A percentile compares a stretch with the other conserved stretches of the same genome.
These are phyloP conservation scores for Melanostigma gelatinosum DNA, from an alignment of 2,113 vertebrate genomes.

Conservation along the genomic window DNA sequence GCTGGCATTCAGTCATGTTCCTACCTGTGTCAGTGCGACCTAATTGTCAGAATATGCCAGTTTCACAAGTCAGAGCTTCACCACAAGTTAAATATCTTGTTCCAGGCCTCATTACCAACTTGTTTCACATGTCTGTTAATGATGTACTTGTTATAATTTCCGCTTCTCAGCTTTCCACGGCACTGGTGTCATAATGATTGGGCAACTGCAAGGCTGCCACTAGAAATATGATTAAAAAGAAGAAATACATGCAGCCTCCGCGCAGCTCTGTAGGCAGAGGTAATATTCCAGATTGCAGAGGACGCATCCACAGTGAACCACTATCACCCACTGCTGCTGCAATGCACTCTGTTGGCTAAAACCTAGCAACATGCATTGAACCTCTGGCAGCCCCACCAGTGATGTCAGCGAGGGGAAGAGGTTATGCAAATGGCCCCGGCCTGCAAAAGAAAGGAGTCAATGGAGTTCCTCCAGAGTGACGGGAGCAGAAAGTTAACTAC, in stretches of 20 bases:
- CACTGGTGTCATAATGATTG: not conserved
- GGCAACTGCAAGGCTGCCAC: not conserved
- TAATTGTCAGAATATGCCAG: slow-evolving; percentile 44
- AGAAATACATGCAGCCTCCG: not conserved
- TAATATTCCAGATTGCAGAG: not conserved
- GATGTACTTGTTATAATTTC: too few species aligned
- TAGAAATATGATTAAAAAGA: not conserved
- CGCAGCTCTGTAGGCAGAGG: not conserved
- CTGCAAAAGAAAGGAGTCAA: slow-evolving; percentile 72
- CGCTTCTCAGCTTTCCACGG: too few species aligned
- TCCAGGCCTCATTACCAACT: slow-evolving; percentile 21
- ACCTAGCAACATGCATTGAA: not conserved
- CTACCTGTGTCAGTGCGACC: slow-evolving; percentile 48
- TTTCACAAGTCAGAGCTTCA: slow-evolving; percentile 33
- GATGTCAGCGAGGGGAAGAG: slow-evolving; percentile 54
- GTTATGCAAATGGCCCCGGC: slow-evolving; percentile 79
- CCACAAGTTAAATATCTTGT: slow-evolving; percentile 6
- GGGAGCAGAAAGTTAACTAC: slow-evolving; percentile 79
- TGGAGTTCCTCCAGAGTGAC: slow-evolving; percentile 70
- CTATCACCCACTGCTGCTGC: not conserved
- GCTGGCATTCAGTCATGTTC: slow-evolving; percentile 44
- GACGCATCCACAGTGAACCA: not conserved
- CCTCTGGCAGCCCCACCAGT: not conserved
- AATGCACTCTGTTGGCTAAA: not conserved
- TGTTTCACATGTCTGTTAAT: not conserved